Evolutionary conservation across 2,888 invertebrate species (phyloP), one percentile per base, ranked within the genome.

Genomic region (Synanthedon vespiformis): DNA sequence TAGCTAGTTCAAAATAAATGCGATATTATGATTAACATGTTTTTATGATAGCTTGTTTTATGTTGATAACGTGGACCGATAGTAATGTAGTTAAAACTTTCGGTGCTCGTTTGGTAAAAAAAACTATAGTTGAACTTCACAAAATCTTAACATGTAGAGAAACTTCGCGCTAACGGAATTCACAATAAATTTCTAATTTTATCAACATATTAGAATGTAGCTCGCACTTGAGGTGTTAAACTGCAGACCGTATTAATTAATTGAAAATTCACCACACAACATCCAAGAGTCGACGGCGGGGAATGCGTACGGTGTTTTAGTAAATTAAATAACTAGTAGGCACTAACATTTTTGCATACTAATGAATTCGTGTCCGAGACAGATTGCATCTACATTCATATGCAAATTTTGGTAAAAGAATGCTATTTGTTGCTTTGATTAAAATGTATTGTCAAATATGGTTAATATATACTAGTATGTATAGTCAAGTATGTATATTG

Each of bases 191-290:
- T 22, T 22, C 22, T 22, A 22, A 5, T 22, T 22, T 22, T 22
- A 22, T 22, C 22, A 22, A 22, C 22, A 22, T 22, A 22, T 22
- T 10, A 34, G 34, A 34, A 34, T 34, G 34, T 10, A 8, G 10
- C 34, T 34, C 34, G 8, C 34, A 34, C 34, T 34, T 34, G 34
- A 34, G 10, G 34, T 10, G 34, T 34, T 44, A 44, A 44, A 44
- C 44, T 12, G 44, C 44, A 44, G 44, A 6, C 44, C 44, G 44
- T 44, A 44, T 44, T 44, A 64, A 64, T 64, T 65, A 61, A 64
- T 65, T 56, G 61, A 56, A 49, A 50, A 68, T 63, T 63, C 64
- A 51, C 53, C 54, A 58, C 59, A 53, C 59, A 58, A 49, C 52
- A 44, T 34, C 34, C 34, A 34, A 34, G 34, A 34, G 34, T 34